phyloP scores from a whole-genome alignment of 2,888 invertebrate genomes.

The Eustalomyia histrio region DNA sequence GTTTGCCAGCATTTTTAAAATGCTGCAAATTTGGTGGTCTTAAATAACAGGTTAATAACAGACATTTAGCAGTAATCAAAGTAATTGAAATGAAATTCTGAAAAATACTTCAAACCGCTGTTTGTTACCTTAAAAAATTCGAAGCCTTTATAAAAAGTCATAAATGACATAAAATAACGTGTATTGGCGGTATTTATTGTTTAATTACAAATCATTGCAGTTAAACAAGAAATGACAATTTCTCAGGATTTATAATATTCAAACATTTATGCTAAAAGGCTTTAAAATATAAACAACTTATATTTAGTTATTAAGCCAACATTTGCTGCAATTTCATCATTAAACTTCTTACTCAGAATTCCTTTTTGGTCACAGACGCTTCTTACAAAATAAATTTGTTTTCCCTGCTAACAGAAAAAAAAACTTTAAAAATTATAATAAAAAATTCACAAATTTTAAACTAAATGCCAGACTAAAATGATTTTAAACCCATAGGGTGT shows the following conservation, averaged over 20 bases:
- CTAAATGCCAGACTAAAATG: neutral
- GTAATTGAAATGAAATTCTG: conserved; percentile 35
- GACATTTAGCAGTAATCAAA: conserved; percentile 47
- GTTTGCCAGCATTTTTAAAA: too few relatives aligned
- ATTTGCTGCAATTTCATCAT: too few relatives aligned
- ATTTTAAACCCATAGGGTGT: conserved; percentile 9
- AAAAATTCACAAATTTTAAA: neutral
- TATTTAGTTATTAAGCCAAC: neutral
- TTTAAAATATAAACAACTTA: neutral
- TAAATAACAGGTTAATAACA: conserved; percentile 58
- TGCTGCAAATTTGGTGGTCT: conserved; percentile 28
- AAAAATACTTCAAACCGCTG: neutral
- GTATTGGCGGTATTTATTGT: neutral
- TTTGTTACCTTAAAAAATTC: too few relatives aligned
- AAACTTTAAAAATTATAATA: neutral
- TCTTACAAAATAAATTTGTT: neutral
- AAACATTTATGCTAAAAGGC: neutral
- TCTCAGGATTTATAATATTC: neutral
- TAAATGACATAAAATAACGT: neutral
- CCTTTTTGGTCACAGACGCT: neutral
- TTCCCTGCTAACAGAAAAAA: neutral
- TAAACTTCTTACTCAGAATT: neutral
- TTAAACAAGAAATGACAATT: neutral
- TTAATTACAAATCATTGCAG: neutral
- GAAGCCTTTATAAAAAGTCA: neutral